Conservation (phyloP, 2,113 vertebrate species). For the Brachypteracias leptosomus region DNA sequence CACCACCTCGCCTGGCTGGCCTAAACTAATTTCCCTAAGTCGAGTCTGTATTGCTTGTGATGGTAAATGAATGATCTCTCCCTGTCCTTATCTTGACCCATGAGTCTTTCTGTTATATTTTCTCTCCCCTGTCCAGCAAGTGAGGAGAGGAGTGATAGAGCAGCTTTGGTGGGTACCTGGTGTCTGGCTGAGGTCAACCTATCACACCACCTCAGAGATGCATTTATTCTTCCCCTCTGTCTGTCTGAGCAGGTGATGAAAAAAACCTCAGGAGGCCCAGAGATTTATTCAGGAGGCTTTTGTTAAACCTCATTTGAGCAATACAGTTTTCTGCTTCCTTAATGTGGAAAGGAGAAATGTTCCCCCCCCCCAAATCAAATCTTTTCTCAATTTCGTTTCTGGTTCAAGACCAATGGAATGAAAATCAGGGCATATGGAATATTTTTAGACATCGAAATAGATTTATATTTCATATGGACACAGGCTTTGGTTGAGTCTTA, state of each 20-base stretch:
- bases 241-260: background rate
- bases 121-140: background rate
- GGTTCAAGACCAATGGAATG: background rate
- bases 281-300: background rate
- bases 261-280: background rate
- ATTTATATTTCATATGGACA: slow-evolving; percentile 9
- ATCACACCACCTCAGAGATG: background rate
- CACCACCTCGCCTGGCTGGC: no score
- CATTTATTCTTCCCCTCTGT: background rate
- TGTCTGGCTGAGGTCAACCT: background rate
- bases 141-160: background rate
- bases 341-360: background rate
- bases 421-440: slow-evolving; percentile 8
- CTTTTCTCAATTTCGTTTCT: background rate
- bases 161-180: background rate
- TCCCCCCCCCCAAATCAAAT: background rate
- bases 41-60: background rate
- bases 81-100: background rate
- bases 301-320: background rate
- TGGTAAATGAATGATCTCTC: background rate
- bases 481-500: background rate
- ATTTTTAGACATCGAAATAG: background rate
- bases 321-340: background rate
- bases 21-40: slow-evolving; percentile 5
- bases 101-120: background rate